Evolutionary conservation across 2,797 vertebrate species (phyloP), one percentile per base, ranked within the genome.

Genomic region (Coranthus polyacanthus): DNA sequence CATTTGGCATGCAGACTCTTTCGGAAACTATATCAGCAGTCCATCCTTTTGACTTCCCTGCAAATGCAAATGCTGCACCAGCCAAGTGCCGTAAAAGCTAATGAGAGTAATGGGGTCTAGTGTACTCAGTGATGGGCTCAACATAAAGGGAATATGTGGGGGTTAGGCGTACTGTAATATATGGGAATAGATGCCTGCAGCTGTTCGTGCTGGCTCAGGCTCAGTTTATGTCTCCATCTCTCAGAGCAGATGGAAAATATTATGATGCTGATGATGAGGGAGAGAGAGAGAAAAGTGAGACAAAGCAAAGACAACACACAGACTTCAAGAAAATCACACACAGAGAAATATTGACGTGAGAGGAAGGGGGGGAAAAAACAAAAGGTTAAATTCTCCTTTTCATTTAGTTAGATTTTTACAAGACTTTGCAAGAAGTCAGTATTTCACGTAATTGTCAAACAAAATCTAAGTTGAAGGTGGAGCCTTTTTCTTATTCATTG

Each of bases 171-270:
- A 64, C 68, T 75, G 66, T 85, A 86, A 88, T 88, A 89, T 89
- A 87, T 81, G 81, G 77, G 78, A 82, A 81, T 77, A 57, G 82
- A 86, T 76, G 71, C 70, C 71, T 88, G 88, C 84, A 91, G 88
- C 88, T 91, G 90, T 85, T 91, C 80, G 39, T 51, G 73, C 83
- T 84, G 85, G 87, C 81, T 86, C 50, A 0, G 60, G 20, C 78
- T 80, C 62, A 66, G 78, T 88, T 92, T 90, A 90, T 88, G 80
- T 84, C 80, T 86, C 80, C 74, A 77, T 89, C 77, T 79, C 79
- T 82, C 50, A 55, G 72, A 89, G 78, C 90, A 90, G 88, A 92
- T 88, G 87, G 89, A 88, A 91, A 89, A 90, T 88, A 89, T 92
- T 88, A 92, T 78, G 87, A 88, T 88, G 66, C 73, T 72, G 78